phyloP scores from a whole-genome alignment of 2,888 invertebrate species.

The Pyrocoelia pectoralis region DNA sequence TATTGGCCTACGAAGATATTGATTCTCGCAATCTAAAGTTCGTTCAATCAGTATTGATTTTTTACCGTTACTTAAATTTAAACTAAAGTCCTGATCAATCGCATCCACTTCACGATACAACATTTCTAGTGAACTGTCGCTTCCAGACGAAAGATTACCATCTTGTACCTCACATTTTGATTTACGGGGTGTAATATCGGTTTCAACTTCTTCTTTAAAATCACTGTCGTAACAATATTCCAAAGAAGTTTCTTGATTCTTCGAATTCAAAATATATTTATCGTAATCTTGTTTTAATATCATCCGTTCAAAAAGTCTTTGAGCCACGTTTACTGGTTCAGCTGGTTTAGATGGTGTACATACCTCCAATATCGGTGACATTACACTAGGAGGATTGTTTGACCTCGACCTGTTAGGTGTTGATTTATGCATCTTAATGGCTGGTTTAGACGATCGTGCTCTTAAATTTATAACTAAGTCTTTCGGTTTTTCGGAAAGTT shows the following conservation, averaged over 20 bases:
- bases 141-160: not conserved
- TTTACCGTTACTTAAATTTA: not conserved
- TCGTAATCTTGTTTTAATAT: not conserved
- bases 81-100: not conserved
- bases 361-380: not conserved
- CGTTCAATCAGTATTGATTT: not conserved
- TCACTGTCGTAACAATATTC: not conserved
- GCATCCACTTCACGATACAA: not conserved
- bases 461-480: not conserved
- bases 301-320: not conserved
- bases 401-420: not conserved
- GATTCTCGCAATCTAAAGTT: not conserved
- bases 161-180: not conserved
- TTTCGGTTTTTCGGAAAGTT: not conserved
- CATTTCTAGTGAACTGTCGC: not conserved
- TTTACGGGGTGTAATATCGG: not conserved
- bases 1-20: no score
- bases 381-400: not conserved
- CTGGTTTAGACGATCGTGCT: not conserved
- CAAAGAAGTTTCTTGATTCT: not conserved
- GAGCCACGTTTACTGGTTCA: not conserved
- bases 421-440: not conserved
- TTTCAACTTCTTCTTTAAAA: not conserved
- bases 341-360: no score
- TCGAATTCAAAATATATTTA: not conserved